phyloP scores from a whole-genome alignment of 2,888 invertebrate genomes.

The Blastobasis lacticolella region DNA sequence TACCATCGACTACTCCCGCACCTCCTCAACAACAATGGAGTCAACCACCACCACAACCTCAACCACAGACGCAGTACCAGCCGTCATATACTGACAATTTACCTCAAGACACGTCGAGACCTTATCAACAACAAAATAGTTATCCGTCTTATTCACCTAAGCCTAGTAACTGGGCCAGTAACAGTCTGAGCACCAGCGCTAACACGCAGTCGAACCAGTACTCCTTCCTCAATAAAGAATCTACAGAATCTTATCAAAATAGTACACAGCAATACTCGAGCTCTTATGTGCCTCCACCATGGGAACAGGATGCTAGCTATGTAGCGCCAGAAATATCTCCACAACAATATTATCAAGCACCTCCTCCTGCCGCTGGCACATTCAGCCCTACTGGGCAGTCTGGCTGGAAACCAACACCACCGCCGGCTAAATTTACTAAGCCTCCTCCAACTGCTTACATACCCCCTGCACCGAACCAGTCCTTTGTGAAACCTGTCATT shows the following conservation, averaged over 20 bases:
- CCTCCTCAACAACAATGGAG: slow-evolving; percentile 33
- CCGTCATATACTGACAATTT: slow-evolving; percentile 37
- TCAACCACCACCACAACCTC: slow-evolving; percentile 24
- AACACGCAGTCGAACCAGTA: slow-evolving; percentile 38
- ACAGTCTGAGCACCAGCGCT: slow-evolving; percentile 20
- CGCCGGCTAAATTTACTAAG: slow-evolving; percentile 44
- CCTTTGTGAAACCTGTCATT: slow-evolving; percentile 51
- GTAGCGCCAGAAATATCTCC: slow-evolving; percentile 33
- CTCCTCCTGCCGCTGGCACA: slow-evolving; percentile 27
- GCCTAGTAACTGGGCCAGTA: slow-evolving; percentile 42
- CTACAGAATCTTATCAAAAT: slow-evolving; percentile 44
- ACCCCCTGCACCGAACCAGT: slow-evolving; percentile 66
- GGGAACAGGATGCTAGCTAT: slow-evolving; percentile 61
- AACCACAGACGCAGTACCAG: slow-evolving; percentile 21
- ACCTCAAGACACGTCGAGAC: slow-evolving; percentile 31
- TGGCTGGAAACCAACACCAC: slow-evolving; percentile 43
- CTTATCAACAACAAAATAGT: slow-evolving; percentile 28
- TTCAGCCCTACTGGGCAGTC: slow-evolving; percentile 29
- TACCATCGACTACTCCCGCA: slow-evolving; percentile 27
- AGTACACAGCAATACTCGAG: slow-evolving; percentile 49
- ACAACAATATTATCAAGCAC: slow-evolving; percentile 45
- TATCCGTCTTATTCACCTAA: slow-evolving; percentile 46
- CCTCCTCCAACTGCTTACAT: slow-evolving; percentile 53
- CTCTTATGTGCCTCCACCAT: slow-evolving; percentile 64
- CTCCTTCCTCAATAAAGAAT: slow-evolving; percentile 35